Base-by-base conservation (phyloP, 2,113 vertebrate genomes). In the Limnothrissa miodon region DNA sequence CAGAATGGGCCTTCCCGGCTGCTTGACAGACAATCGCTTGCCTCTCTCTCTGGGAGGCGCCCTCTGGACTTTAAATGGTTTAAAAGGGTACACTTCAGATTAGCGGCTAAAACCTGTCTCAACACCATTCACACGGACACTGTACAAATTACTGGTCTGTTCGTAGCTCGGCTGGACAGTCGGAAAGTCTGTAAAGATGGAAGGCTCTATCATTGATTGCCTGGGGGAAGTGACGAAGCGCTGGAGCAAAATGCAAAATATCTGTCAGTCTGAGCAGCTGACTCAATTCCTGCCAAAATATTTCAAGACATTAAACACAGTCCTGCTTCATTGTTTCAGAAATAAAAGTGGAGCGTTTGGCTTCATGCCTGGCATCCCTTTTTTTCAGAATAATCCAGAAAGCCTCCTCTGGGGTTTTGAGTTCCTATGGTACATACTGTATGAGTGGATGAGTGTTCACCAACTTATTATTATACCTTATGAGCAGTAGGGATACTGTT, bases 221-320 rank as follows among this genome's bases (percentile, higher is more conserved):
- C 51, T n/a, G 21, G 19, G 51, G 51, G 17, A 0, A 53, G 51
- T 53, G 51, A 53, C 19, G 21, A 2, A 29, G n/a, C 29, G n/a
- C n/a, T 62, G 56, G n/a, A 62, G 56, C 2, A 1, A 25, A 29
- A 62, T 62, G 56, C 1, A 25, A 59, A 25, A 59, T 25, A 6
- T 5, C 56, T 59, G 23, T 25, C 5, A 7, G 6, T 11, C n/a
- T 62, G 5, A 6, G 23, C 56, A 62, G 56, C 23, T 10, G 56
- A 62, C n/a, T 62, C 56, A 62, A 62, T 62, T 25, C n/a, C 53
- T 29, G 56, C 56, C 56, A 62, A 62, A 62, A 53, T 29, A 62
- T 11, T 8, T 62, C n/a, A 62, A 25, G 56, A 29, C n/a, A 25
- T 62, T 7, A 62, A 62, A 62, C 8, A 29, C 29, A 8, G 59